Evolutionary conservation across 92 coral and sea anemone species (phyloP).

Genomic region (Siderastrea radians): DNA sequence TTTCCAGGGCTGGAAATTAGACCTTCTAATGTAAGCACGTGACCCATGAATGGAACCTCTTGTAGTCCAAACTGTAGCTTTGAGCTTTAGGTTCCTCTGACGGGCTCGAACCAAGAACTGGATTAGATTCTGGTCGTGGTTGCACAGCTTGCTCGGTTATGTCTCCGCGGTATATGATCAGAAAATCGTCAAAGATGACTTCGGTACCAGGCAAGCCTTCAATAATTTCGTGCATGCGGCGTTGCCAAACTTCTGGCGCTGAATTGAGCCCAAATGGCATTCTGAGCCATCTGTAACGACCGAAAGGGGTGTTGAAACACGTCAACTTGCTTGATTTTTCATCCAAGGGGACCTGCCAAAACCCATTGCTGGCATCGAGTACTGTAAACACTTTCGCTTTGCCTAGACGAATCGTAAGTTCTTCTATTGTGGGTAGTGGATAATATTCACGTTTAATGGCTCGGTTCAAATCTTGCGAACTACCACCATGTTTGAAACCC

Average conservation of each 20-base stretch:
- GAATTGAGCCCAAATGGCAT: not conserved
- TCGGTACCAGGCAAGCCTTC: not conserved
- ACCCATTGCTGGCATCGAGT: conserved; percentile 31
- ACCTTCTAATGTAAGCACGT: conserved; percentile 31
- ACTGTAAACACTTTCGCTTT: conserved; percentile 40
- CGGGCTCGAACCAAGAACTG: not conserved
- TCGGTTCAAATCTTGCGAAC: conserved; percentile 36
- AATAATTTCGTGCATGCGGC: not conserved
- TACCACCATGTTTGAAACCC: conserved; percentile 43
- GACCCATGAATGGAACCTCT: conserved; percentile 49
- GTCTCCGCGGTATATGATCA: too few species aligned
- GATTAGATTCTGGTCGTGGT: conserved; percentile 1
- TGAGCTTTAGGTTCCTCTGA: conserved; percentile 18
- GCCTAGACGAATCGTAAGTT: conserved; percentile 31
- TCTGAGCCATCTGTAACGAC: not conserved
- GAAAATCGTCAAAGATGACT: too few species aligned
- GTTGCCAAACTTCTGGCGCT: not conserved
- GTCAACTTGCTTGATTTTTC: conserved; percentile 2
- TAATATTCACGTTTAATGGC: conserved; percentile 48
- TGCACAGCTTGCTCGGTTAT: not conserved
- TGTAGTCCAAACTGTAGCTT: not conserved
- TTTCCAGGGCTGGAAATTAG: conserved; percentile 33
- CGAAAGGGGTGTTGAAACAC: not conserved
- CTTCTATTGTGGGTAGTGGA: conserved; percentile 42
- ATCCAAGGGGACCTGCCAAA: too few species aligned